Evolutionary conservation across 2,888 invertebrate genomes (phyloP).

Genomic region (Mythimna albipuncta): DNA sequence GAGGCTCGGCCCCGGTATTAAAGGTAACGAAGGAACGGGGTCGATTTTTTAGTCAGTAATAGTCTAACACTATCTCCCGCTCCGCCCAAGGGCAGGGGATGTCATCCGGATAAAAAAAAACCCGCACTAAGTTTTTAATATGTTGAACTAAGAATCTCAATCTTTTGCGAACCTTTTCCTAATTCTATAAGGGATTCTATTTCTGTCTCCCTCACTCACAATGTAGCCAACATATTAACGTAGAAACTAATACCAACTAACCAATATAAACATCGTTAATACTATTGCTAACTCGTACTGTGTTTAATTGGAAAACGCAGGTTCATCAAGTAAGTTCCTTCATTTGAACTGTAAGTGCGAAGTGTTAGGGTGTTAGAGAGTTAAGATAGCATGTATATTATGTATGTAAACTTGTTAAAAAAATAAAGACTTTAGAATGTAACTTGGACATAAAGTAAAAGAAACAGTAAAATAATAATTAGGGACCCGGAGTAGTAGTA

Average conservation of each 20-base stretch:
- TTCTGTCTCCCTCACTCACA: background rate
- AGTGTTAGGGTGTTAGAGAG: conserved; percentile 42
- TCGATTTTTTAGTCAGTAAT: no score
- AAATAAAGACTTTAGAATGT: no score
- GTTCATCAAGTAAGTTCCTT: conserved; percentile 69
- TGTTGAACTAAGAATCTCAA: background rate
- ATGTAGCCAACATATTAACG: background rate
- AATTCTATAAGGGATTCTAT: background rate
- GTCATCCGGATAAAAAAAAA: no score
- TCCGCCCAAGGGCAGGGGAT: no score
- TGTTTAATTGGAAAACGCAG: conserved; percentile 70
- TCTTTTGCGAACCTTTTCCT: background rate
- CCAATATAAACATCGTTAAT: conserved; percentile 66
- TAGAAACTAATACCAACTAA: conserved; percentile 53
- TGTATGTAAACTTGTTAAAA: background rate
- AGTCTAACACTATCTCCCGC: no score
- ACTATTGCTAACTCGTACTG: conserved; percentile 61
- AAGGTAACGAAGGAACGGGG: no score
- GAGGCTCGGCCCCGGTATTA: no score
- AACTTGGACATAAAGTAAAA: no score
- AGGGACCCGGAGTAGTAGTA: no score
- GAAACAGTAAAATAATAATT: no score
- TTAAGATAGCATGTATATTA: background rate
- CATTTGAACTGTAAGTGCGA: conserved; percentile 64
- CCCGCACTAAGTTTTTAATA: no score